These are phyloP conservation scores for Buathra laborator DNA, from an alignment of 2,888 invertebrate genomes.

Conservation along the genomic window DNA sequence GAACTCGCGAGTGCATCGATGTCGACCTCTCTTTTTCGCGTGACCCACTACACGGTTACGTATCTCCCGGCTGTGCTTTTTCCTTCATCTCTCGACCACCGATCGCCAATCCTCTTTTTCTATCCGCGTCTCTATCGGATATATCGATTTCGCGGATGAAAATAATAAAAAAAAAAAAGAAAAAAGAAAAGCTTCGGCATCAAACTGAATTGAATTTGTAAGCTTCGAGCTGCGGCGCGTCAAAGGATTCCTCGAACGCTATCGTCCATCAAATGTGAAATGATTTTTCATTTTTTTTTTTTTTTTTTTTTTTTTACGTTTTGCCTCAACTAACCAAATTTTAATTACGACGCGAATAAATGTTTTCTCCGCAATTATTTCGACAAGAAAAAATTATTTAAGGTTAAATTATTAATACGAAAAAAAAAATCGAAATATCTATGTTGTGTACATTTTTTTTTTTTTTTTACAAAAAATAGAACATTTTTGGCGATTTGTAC, in stretches of 20 bases:
- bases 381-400: too few relatives aligned
- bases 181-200: neutral
- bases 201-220: slow-evolving; percentile 4
- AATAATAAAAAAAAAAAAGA: neutral
- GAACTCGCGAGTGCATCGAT: slow-evolving; percentile 31
- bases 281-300: neutral
- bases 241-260: neutral
- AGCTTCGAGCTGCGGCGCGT: neutral
- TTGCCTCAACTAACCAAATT: neutral
- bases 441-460: neutral
- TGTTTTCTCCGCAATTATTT: too few relatives aligned
- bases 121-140: neutral
- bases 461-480: too few relatives aligned
- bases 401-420: too few relatives aligned
- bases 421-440: too few relatives aligned
- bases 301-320: neutral
- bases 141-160: neutral
- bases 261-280: neutral
- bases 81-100: slow-evolving; percentile 11
- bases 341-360: too few relatives aligned
- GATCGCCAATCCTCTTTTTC: neutral
- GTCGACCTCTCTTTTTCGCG: slow-evolving; percentile 16
- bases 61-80: neutral
- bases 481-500: too few relatives aligned
- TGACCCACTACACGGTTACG: neutral